A percentile compares a stretch with the other conserved stretches of the same genome.
These are phyloP conservation scores for Sebastes ruberrimus DNA, from an alignment of 2,797 vertebrate genomes.

Conservation along the genomic window DNA sequence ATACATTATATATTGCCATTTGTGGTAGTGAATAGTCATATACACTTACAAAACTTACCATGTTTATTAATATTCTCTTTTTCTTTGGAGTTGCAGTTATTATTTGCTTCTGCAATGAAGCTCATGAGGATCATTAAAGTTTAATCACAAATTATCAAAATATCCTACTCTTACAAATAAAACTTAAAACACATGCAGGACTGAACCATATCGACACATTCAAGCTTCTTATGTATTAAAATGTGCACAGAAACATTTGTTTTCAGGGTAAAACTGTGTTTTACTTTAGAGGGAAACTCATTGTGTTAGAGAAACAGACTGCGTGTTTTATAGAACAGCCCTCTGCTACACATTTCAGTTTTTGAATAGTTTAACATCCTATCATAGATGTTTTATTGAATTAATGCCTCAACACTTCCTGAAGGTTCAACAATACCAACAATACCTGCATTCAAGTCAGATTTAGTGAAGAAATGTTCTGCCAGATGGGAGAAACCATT, in stretches of 20 bases:
- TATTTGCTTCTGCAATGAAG: neutral
- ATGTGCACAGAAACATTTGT: neutral
- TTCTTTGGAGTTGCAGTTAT: neutral
- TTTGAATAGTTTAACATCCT: neutral
- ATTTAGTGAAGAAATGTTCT: constrained; percentile 14
- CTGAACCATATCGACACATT: neutral
- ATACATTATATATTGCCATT: neutral
- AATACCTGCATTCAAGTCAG: constrained; percentile 33
- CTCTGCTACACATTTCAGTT: neutral
- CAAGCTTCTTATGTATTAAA: neutral
- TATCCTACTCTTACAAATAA: neutral
- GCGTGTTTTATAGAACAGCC: neutral
- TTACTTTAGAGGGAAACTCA: neutral
- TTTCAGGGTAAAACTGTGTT: neutral
- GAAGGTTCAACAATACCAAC: constrained; percentile 35
- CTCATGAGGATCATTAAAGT: neutral
- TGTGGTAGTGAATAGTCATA: neutral
- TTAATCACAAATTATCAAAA: neutral
- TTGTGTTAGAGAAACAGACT: neutral
- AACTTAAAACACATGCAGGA: neutral
- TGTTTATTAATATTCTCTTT: neutral
- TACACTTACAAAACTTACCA: neutral
- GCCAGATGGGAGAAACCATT: neutral
- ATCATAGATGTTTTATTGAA: constrained; percentile 8
- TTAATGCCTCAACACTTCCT: constrained; percentile 1